Conservation (phyloP, 2,113 vertebrate species). For the Callipepla squamata region DNA sequence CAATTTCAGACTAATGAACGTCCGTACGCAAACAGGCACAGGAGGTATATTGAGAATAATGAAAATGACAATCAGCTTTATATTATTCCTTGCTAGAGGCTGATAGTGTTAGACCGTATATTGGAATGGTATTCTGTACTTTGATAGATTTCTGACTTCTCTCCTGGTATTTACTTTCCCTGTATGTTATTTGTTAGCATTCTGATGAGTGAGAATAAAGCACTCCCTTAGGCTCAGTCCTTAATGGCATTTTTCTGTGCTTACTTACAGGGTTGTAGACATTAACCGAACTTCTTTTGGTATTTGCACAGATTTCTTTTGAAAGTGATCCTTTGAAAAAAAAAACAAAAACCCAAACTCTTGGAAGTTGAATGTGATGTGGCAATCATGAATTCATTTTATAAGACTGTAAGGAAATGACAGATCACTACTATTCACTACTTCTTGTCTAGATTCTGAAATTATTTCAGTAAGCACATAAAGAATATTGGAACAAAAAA, state of each 20-base stretch:
- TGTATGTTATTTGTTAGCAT: background rate
- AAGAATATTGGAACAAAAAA: background rate
- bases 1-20: background rate
- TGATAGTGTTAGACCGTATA: background rate
- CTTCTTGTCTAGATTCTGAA: slow-evolving; percentile 2
- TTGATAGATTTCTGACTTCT: background rate
- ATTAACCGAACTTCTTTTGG: background rate
- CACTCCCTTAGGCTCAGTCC: background rate
- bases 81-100: background rate
- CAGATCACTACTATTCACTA: background rate
- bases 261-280: background rate
- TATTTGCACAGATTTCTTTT: background rate
- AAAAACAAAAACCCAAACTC: no score
- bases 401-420: background rate
- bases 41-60: background rate
- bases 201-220: background rate
- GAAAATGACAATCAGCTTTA: background rate
- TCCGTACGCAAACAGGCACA: background rate
- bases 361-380: background rate
- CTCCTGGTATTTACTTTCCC: background rate
- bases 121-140: background rate
- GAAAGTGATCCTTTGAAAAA: background rate
- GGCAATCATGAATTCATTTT: background rate
- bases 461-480: background rate
- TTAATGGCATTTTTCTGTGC: background rate